Base-by-base conservation (phyloP, 2,888 invertebrate species). In the Stenchaetothrips biformis region DNA sequence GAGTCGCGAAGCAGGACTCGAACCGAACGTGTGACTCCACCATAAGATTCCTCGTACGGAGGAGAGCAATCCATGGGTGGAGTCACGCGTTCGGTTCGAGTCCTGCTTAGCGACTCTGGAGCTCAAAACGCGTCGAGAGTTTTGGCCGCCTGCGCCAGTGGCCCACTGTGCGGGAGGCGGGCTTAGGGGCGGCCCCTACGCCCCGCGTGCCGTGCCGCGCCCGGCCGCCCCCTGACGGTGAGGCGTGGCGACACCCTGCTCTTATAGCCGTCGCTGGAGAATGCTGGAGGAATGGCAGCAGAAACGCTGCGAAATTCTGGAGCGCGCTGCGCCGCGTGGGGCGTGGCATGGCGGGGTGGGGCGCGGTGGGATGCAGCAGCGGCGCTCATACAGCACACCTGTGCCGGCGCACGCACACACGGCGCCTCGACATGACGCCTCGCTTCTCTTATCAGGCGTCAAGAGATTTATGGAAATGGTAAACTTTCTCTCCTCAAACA, bases 251-350 rank as follows among this genome's bases (percentile, higher is more conserved):
- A 27, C 78, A 48, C 78, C 18, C 79, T 37, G 79, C 81, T 59
- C 81, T 59, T 25, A 21, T 74, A 74, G 67, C 67, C 25, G 67
- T 74, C 67, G 67, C 25, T 25, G 21, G 67, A 25, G 67, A 74
- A 74, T 74, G 67, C 25, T 25, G 67, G 67, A 74, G 67, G 67
- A 74, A 74, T 74, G n/a, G 67, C 67, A 79, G 67, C 79, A 74
- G 67, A 74, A 74, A 74, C 67, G 25, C 67, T 11, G 53, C 53
- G 53, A 53, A 53, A 53, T 53, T 53, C 53, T 67, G 81, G 49
- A 62, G 48, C 37, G 81, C 7, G 49, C n/a, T 21, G 48, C 47
- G 59, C 48, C 13, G 47, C 11, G n/a, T n/a, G n/a, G n/a, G 81
- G 80, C 81, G 82, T 27, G 67, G 77, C 53, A 7, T 2, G 37